Conservation (phyloP, 2,113 vertebrate species). For the Megaceryle maxima region DNA sequence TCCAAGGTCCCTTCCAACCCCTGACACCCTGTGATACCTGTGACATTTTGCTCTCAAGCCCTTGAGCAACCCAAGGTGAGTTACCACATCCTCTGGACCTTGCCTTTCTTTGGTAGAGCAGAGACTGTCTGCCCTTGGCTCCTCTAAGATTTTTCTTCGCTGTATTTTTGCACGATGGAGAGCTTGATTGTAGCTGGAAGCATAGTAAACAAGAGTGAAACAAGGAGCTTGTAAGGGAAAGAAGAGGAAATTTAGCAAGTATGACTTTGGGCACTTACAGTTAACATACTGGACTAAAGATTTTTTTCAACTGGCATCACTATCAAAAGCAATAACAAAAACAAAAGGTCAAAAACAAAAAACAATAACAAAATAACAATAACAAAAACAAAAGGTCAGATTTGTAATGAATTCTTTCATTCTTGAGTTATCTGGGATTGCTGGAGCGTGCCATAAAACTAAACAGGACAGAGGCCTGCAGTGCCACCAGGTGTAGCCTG, state of each 20-base stretch:
- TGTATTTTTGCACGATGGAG: not conserved
- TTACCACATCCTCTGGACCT: not conserved
- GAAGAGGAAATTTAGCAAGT: not conserved
- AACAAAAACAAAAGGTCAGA: too few relatives aligned
- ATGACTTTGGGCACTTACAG: not conserved
- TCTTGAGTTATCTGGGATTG: not conserved
- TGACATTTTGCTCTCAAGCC: not conserved
- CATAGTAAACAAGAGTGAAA: not conserved
- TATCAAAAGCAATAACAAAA: not conserved
- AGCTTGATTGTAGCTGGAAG: not conserved
- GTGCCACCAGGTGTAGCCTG: not conserved
- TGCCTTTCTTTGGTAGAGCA: not conserved
- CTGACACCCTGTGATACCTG: too few relatives aligned
- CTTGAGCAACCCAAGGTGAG: not conserved
- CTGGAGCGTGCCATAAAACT: not conserved
- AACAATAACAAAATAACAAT: too few relatives aligned
- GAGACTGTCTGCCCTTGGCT: not conserved
- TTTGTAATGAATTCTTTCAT: constrained; percentile 1
- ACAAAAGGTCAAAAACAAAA: too few relatives aligned
- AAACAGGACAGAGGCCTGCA: not conserved
- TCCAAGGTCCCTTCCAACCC: too few relatives aligned
- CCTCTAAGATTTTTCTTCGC: not conserved
- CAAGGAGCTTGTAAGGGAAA: not conserved
- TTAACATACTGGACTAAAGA: not conserved
- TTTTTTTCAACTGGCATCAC: constrained; percentile 1